A percentile compares a stretch with the other conserved stretches of the same genome.
Evolutionary conservation across 1,140 invertebrate species (phyloP).

Genomic region (Homarus americanus): DNA sequence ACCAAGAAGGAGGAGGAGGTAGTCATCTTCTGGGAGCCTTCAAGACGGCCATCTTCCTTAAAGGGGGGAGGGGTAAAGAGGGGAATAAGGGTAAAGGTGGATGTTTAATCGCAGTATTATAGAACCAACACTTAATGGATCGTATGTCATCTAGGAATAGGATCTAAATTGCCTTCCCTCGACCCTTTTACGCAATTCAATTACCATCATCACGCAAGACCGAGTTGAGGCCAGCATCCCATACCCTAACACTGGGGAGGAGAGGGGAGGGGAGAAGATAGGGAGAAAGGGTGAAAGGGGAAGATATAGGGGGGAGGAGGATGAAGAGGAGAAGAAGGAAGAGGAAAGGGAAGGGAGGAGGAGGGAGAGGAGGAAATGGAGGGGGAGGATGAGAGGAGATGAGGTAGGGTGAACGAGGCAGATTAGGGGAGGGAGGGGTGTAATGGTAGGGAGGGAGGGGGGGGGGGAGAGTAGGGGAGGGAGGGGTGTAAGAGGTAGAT

Average conservation of each 20-base stretch:
- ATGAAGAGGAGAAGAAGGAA: neutral
- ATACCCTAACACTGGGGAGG: neutral
- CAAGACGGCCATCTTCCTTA: no score
- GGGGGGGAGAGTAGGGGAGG: no score
- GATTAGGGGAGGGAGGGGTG: no score
- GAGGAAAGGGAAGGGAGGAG: neutral
- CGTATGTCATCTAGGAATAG: neutral
- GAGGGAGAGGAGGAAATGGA: neutral
- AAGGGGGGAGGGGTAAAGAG: no score
- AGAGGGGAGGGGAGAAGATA: neutral
- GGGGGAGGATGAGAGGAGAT: neutral
- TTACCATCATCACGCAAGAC: constrained; percentile 18
- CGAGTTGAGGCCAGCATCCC: neutral
- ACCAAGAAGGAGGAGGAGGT: no score
- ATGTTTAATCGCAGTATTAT: no score
- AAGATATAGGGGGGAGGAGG: neutral
- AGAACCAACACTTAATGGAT: no score
- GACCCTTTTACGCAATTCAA: constrained; percentile 26
- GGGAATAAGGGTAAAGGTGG: no score
- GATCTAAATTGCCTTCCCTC: neutral
- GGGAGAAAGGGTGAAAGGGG: neutral
- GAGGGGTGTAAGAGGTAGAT: no score
- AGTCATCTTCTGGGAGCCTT: no score
- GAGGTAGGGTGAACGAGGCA: neutral
- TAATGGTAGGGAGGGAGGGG: no score